These are phyloP conservation scores for Zalophus californianus DNA, from an alignment of 2,797 vertebrate species.

Conservation along the genomic window DNA sequence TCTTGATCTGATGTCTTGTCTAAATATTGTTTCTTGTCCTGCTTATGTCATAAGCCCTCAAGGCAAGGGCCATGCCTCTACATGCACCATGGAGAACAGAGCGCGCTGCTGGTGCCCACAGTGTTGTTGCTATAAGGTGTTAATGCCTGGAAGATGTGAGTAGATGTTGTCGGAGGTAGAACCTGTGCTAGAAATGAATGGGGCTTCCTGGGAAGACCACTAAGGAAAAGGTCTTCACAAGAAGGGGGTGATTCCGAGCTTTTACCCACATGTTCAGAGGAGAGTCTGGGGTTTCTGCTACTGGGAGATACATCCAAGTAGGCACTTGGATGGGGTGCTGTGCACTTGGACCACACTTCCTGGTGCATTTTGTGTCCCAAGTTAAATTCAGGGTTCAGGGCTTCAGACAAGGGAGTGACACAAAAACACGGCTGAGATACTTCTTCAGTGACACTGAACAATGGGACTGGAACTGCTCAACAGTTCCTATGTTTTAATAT, in stretches of 20 bases:
- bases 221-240: not conserved
- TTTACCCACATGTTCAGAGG: not conserved
- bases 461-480: not conserved
- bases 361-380: not conserved
- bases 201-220: not conserved
- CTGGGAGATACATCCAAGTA: not conserved
- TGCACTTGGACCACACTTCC: not conserved
- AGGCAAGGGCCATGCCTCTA: slow-evolving; percentile 68
- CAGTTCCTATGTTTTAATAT: slow-evolving; percentile 11
- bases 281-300: not conserved
- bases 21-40: slow-evolving; percentile 74
- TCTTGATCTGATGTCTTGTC: slow-evolving; percentile 66
- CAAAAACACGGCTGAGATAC: not conserved
- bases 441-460: not conserved
- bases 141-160: slow-evolving; percentile 26
- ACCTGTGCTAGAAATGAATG: not conserved
- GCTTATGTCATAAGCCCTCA: slow-evolving; percentile 58
- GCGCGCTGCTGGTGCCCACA: not conserved
- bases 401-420: not conserved
- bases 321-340: not conserved
- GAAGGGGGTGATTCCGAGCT: not conserved
- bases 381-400: slow-evolving; percentile 6
- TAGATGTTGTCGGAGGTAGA: not conserved
- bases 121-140: not conserved
- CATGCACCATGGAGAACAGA: slow-evolving; percentile 58